Evolutionary conservation across 2,113 vertebrate genomes (phyloP), one percentile per base, ranked within the genome.

Genomic region (Speoplatyrhinus poulsoni): DNA sequence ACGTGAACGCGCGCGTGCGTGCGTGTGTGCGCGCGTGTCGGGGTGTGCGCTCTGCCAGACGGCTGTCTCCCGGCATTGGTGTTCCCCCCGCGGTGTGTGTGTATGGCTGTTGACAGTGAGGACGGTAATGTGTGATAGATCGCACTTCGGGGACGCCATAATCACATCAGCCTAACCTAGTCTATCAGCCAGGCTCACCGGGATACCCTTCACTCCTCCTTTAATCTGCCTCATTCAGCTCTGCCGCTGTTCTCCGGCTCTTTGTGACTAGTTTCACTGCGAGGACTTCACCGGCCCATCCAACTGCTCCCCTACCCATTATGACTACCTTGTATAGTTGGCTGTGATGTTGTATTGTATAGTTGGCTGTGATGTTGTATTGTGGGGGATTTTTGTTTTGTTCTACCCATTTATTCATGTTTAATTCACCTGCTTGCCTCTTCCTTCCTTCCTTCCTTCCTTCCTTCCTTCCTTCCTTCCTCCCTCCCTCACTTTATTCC

Each of bases 71-170:
- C 85, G 88, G 87, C 90, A 92, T 92, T 89, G 89, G 86, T 52
- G 89, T 92, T 89, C 87, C 88, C 88, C 88, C 87, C 82, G 89
- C 72, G 88, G 89, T 77, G 87, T 83, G 83, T 85, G 86, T 90
- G 89, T 89, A 90, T 88, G 87, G 88, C 88, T 91, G 87, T 90
- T 93, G 93, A 92, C 91, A 92, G 91, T 86, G 85, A 84, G 79
- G 90, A 93, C 86, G 89, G 91, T 92, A 92, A 93, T 93, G 92
- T 92, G 92, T 93, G 93, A 93, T 92, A 92, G 92, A 93, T 93
- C 88, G 88, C 90, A 91, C 93, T 91, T 92, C 87, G 83, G 92
- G 93, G 91, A 93, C 88, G 83, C 88, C 82, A 89, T 93, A 93
- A 93, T 93, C 91, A 92, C 91, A 93, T 93, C 92, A 90, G 89